Conservation (phyloP, 2,888 invertebrate species). For the Leucozona laternaria region DNA sequence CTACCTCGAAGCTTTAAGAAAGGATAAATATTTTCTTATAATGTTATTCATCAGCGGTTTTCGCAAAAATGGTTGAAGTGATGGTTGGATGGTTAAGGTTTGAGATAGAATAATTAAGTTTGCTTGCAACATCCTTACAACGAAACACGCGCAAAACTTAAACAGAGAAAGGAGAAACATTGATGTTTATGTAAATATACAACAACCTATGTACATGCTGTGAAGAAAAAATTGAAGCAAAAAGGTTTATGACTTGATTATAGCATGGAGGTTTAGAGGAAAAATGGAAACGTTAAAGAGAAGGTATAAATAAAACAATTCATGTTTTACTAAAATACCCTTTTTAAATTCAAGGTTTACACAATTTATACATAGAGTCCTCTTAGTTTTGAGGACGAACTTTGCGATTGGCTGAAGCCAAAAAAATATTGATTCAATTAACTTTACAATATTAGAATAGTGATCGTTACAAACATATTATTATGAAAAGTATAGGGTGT, state of each 20-base stretch:
- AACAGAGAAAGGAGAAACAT: not conserved
- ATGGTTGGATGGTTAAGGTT: slow-evolving; percentile 14
- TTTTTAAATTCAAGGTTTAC: not conserved
- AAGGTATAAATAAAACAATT: not conserved
- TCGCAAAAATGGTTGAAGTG: not conserved
- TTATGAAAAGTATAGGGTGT: too few relatives aligned
- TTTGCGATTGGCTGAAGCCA: too few relatives aligned
- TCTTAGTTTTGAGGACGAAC: too few relatives aligned
- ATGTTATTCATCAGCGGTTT: slow-evolving; percentile 48
- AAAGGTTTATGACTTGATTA: not conserved
- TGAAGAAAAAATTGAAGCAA: not conserved
- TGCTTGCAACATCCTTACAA: not conserved
- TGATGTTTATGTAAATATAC: not conserved
- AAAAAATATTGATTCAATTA: too few relatives aligned
- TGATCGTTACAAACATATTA: too few relatives aligned
- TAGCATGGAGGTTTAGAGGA: not conserved
- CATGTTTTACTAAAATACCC: not conserved
- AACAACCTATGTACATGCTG: not conserved
- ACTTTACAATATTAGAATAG: too few relatives aligned
- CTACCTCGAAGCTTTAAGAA: not conserved
- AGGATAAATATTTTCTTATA: slow-evolving; percentile 45
- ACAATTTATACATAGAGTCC: too few relatives aligned
- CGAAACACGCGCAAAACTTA: not conserved
- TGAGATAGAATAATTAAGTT: slow-evolving; percentile 23
- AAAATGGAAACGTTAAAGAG: not conserved